Evolutionary conservation across 1,140 invertebrate species (phyloP), one percentile per base, ranked within the genome.

Genomic region (Chironomus striatipennis): DNA sequence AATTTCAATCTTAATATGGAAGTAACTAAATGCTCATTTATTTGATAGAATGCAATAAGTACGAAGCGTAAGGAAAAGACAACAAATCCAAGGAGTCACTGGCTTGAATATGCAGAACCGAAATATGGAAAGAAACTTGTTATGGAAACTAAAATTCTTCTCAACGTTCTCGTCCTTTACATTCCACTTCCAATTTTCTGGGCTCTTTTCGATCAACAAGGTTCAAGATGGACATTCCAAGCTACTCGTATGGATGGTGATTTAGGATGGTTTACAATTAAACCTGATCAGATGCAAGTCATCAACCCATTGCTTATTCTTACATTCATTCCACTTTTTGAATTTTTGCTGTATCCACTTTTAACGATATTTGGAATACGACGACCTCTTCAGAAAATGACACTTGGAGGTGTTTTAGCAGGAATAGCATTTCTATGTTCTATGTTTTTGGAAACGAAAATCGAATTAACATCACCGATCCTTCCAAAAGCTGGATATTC

Each of bases 221-320:
- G 85, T 24, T 85, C 85, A 18, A 79, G 86, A 75, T 87, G 85
- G 85, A 86, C 85, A 42, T 85, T 86, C 79, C 86, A 87, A 85
- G 91, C 91, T 34, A 88, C 87, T 43, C 81, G 87, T 77, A 90
- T 93, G 89, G 83, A 90, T 80, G 90, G 91, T 57, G 79, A 85
- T 43, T 80, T 92, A 9, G 85, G 86, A 74, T 80, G 82, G 64
- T 85, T 82, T 78, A 83, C 80, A 1, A 80, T 92, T n/a, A 87
- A 90, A 77, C 89, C 91, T 0, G 90, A 92, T 81, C 90, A 92
- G 81, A 88, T 92, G 86, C 89, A 90, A 84, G 86, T 88, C 24
- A 79, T 92, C 7, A 93, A 93, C 81, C 89, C 91, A 3, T 77
- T 93, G 15, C 82, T 93, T 0, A 90, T 93, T 76, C 79, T 94